A percentile compares a stretch with the other conserved stretches of the same genome.
phyloP scores from a whole-genome alignment of 2,113 vertebrate species.

The Paratilapia polleni region DNA sequence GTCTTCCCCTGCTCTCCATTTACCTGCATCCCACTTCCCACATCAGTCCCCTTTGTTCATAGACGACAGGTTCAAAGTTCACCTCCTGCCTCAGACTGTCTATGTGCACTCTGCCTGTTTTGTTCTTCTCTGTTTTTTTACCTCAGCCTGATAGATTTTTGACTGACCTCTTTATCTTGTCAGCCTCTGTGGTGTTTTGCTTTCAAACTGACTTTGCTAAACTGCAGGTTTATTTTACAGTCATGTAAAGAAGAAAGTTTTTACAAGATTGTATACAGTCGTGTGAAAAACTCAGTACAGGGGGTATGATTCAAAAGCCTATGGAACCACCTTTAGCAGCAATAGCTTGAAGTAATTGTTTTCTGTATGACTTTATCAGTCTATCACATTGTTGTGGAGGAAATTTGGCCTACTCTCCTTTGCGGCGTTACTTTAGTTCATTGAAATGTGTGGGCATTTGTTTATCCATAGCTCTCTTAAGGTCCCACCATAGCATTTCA shows the following conservation, averaged over 20 bases:
- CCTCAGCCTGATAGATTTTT: background rate
- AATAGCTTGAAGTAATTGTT: background rate
- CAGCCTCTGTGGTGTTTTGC: background rate
- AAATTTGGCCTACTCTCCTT: background rate
- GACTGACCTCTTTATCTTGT: background rate
- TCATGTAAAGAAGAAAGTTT: background rate
- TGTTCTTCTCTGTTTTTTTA: background rate
- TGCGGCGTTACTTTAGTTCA: background rate
- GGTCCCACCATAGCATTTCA: rapidly evolving
- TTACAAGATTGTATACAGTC: background rate
- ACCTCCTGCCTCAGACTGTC: background rate
- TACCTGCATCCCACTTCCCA: background rate
- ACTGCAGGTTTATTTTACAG: background rate
- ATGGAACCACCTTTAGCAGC: no score
- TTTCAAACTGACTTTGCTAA: background rate
- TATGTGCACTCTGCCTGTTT: background rate
- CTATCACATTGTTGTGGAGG: background rate
- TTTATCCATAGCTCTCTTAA: background rate
- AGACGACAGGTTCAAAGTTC: background rate
- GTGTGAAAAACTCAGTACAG: background rate
- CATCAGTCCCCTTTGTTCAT: no score
- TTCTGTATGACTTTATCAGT: background rate
- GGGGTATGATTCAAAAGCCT: no score
- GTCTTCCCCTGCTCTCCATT: background rate
- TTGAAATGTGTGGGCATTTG: background rate